A percentile compares a stretch with the other conserved stretches of the same genome.
Evolutionary conservation across 1,140 invertebrate genomes (phyloP).

Genomic region (Pectinophora gossypiella): DNA sequence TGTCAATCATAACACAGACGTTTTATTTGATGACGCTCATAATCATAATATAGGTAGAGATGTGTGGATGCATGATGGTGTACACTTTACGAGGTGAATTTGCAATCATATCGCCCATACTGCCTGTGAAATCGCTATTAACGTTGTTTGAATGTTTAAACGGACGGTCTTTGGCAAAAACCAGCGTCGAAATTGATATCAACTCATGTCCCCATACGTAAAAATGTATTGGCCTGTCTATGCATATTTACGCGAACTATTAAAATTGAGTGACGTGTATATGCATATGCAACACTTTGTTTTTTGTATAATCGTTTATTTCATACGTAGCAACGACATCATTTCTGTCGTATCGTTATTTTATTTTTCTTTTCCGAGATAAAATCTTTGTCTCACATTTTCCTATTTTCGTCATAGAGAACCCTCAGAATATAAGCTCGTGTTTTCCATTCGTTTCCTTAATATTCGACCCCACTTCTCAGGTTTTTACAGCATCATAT

Average conservation of each 20-base stretch:
- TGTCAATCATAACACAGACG: too few relatives aligned
- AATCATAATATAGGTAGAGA: too few relatives aligned
- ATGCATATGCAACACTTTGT: conserved; percentile 21
- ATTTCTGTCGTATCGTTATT: too few relatives aligned
- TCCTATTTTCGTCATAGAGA: neutral
- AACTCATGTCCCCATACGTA: conserved; percentile 30
- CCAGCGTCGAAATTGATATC: conserved; percentile 35
- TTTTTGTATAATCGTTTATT: neutral
- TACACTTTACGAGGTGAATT: neutral
- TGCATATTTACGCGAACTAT: conserved; percentile 41
- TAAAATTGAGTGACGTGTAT: conserved; percentile 29
- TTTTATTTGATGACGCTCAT: too few relatives aligned
- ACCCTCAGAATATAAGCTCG: neutral
- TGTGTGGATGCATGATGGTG: too few relatives aligned
- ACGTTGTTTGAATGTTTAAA: conserved; percentile 27
- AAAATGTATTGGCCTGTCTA: conserved; percentile 32
- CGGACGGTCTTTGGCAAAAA: conserved; percentile 32
- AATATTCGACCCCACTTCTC: neutral
- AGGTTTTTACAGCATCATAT: neutral
- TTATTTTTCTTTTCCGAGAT: too few relatives aligned
- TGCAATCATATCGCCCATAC: neutral
- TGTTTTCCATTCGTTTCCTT: neutral
- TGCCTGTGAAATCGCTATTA: conserved; percentile 25
- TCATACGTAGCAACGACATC: too few relatives aligned
- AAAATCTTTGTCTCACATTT: too few relatives aligned